phyloP scores from a whole-genome alignment of 2,888 invertebrate genomes.

The Drosophila histrio region DNA sequence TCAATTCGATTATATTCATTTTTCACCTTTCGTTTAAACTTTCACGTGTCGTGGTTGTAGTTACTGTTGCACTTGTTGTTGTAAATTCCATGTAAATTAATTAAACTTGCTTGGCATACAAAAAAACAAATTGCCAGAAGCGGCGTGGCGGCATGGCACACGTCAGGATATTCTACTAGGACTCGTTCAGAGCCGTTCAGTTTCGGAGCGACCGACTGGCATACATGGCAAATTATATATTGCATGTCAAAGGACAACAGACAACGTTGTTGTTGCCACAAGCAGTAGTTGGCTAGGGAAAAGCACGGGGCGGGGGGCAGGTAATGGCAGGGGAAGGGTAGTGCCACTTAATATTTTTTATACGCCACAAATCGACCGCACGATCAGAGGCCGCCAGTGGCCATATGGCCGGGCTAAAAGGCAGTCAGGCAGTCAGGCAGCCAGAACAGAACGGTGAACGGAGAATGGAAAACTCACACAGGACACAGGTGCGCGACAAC shows the following conservation, averaged over 20 bases:
- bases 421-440: not conserved
- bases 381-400: conserved; percentile 67
- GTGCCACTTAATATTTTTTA: conserved; percentile 80
- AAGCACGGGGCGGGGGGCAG: not conserved
- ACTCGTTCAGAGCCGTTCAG: conserved; percentile 9
- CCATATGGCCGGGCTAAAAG: conserved; percentile 38
- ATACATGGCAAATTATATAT: conserved; percentile 76
- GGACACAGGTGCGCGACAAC: conserved; percentile 70
- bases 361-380: conserved; percentile 79
- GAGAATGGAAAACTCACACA: conserved; percentile 12
- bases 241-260: conserved; percentile 79
- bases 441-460: conserved; percentile 1
- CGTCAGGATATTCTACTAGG: conserved; percentile 48
- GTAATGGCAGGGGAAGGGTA: conserved; percentile 3
- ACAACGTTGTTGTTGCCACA: conserved; percentile 42
- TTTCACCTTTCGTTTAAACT: conserved; percentile 79
- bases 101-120: conserved; percentile 77
- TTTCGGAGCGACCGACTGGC: conserved; percentile 42
- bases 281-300: not conserved
- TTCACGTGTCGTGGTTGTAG: conserved; percentile 68
- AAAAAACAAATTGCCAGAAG: conserved; percentile 75
- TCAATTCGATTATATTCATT: conserved; percentile 80
- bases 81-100: conserved; percentile 80
- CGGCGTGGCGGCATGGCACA: conserved; percentile 34
- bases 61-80: conserved; percentile 53